Evolutionary conservation across 2,888 invertebrate genomes (phyloP).

Genomic region (Eurois occulta): DNA sequence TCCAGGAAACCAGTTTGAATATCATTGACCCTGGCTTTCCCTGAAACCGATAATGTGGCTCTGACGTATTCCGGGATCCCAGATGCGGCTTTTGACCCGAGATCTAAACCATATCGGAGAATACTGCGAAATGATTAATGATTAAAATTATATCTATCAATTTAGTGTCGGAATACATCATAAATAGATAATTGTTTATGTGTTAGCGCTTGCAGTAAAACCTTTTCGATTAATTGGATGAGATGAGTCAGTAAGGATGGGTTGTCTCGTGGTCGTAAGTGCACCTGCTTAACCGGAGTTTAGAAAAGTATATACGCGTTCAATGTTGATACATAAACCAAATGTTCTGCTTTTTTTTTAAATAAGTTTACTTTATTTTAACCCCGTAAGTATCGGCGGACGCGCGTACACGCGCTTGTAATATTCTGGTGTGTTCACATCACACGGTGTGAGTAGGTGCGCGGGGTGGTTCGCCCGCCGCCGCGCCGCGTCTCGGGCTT

Average conservation of each 20-base stretch:
- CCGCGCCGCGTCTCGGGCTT: too few species aligned
- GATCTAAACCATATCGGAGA: neutral
- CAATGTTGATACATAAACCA: too few species aligned
- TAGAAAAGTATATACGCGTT: too few species aligned
- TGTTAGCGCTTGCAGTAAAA: neutral
- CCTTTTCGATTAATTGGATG: neutral
- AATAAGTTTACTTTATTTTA: too few species aligned
- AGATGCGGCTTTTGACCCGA: neutral
- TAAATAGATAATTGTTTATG: neutral
- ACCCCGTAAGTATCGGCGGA: neutral
- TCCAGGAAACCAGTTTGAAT: neutral
- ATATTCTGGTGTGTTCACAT: neutral
- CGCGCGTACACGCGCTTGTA: neutral
- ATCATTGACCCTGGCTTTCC: conserved; percentile 5
- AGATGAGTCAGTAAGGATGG: neutral
- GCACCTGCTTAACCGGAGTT: neutral
- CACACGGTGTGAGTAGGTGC: neutral
- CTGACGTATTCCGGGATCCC: neutral
- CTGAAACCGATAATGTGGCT: neutral
- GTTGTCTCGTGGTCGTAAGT: neutral
- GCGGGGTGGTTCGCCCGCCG: too few species aligned
- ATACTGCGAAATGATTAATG: neutral
- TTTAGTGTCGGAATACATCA: neutral
- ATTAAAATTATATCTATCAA: conserved; percentile 10
- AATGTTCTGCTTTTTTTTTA: too few species aligned